phyloP scores from a whole-genome alignment of 2,113 vertebrate species.

The Archocentrus centrarchus region DNA sequence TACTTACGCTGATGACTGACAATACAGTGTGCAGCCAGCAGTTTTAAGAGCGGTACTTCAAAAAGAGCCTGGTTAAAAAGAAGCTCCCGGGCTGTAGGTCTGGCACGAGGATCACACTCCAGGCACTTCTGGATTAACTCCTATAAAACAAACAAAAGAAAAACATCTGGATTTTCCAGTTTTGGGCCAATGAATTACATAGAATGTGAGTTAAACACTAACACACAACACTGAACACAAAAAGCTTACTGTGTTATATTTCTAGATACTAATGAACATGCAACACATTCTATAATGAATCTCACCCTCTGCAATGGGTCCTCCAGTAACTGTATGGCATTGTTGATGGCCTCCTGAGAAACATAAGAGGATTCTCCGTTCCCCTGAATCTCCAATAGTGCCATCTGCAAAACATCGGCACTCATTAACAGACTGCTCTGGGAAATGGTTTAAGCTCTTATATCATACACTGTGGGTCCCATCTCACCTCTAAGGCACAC shows the following conservation, averaged over 20 bases:
- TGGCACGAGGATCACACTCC: slow-evolving; percentile 85
- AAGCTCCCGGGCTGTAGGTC: slow-evolving; percentile 93
- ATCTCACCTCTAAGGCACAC: slow-evolving; percentile 96
- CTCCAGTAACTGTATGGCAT: slow-evolving; percentile 93
- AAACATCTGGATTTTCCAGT: no score
- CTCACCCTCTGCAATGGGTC: slow-evolving; percentile 95
- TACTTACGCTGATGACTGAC: slow-evolving; percentile 96
- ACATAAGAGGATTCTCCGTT: slow-evolving; percentile 96
- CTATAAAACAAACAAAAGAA: slow-evolving; percentile 67
- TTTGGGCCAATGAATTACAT: neutral
- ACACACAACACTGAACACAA: neutral
- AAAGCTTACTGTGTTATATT: neutral
- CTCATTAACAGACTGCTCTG: neutral
- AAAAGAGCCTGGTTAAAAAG: slow-evolving; percentile 95
- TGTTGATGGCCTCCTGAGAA: slow-evolving; percentile 95
- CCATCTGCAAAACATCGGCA: slow-evolving; percentile 86
- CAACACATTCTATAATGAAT: neutral
- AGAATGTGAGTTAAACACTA: neutral
- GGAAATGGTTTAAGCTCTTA: neutral
- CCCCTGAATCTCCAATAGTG: slow-evolving; percentile 95
- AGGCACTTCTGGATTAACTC: slow-evolving; percentile 97
- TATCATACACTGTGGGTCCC: neutral
- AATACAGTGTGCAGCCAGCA: slow-evolving; percentile 94
- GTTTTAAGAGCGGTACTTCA: slow-evolving; percentile 94
- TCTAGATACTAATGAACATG: neutral